Conservation (phyloP, 2,113 vertebrate genomes). For the Nyctereutes procyonoides region DNA sequence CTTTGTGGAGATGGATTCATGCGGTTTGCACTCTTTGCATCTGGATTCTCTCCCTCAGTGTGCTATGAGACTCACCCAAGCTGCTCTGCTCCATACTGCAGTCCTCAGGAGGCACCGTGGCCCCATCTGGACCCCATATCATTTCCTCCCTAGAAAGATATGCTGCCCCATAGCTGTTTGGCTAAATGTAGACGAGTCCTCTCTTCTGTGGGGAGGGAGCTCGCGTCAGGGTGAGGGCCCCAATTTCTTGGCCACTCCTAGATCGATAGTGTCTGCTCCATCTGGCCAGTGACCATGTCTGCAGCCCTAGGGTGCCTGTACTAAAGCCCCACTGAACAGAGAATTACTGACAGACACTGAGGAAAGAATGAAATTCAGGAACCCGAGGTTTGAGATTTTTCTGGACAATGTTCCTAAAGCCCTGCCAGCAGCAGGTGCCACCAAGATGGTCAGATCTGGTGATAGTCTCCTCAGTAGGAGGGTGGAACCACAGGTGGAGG, state of each 20-base stretch:
- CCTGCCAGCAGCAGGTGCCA: rapidly evolving
- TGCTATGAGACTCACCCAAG: rapidly evolving
- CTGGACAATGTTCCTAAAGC: rapidly evolving
- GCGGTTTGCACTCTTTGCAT: rapidly evolving
- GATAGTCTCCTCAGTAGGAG: too few relatives aligned
- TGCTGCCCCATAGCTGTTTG: neutral
- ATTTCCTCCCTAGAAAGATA: neutral
- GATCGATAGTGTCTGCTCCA: neutral
- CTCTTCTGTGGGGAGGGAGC: neutral
- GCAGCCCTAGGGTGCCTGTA: neutral
- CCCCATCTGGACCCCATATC: rapidly evolving
- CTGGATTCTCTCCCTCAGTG: neutral
- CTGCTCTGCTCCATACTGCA: neutral
- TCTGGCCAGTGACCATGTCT: too few relatives aligned
- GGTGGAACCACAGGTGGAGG: neutral
- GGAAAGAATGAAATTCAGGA: neutral
- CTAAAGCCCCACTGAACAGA: neutral
- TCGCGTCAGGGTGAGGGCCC: neutral
- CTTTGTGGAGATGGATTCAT: rapidly evolving
- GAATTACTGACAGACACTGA: neutral
- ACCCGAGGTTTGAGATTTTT: neutral
- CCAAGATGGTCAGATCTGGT: rapidly evolving
- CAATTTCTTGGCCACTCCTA: neutral
- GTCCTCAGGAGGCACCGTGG: neutral
- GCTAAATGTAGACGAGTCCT: neutral